These are phyloP conservation scores for Reticulitermes speratus DNA, from an alignment of 1,140 invertebrate species.

Conservation along the genomic window DNA sequence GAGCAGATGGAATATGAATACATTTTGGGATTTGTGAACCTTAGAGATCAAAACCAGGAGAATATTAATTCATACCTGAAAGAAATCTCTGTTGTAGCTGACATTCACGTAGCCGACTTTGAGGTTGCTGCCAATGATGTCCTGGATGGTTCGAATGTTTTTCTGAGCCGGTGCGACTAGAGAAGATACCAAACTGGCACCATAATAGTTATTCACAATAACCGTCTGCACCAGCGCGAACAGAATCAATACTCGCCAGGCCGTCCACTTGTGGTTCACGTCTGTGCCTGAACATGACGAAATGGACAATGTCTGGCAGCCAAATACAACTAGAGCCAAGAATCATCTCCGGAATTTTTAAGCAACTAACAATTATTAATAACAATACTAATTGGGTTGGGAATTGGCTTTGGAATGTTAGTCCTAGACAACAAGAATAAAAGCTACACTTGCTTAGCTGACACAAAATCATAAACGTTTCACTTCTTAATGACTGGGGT, in stretches of 20 bases:
- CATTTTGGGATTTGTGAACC: too few species aligned
- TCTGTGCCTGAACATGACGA: constrained; percentile 9
- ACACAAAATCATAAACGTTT: too few species aligned
- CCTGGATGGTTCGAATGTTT: constrained; percentile 5
- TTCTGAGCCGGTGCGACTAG: constrained; percentile 4
- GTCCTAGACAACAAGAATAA: too few species aligned
- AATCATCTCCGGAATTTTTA: neutral
- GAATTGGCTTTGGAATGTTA: too few species aligned
- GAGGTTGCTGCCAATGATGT: constrained; percentile 23
- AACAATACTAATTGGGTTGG: too few species aligned
- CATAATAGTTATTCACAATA: constrained; percentile 21
- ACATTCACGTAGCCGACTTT: constrained; percentile 19
- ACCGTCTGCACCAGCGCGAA: neutral
- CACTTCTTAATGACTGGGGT: too few species aligned
- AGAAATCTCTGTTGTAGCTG: constrained; percentile 27
- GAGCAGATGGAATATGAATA: too few species aligned
- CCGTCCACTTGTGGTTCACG: neutral
- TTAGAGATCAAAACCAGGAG: neutral
- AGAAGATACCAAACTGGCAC: constrained; percentile 24
- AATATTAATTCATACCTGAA: neutral
- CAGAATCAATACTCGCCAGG: constrained; percentile 24
- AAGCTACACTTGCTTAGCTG: too few species aligned
- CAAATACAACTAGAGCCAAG: neutral
- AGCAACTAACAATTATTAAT: too few species aligned
- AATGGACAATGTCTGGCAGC: neutral